A percentile compares a stretch with the other conserved stretches of the same genome.
These are phyloP conservation scores for Zhuqinia jingwanae DNA, from an alignment of 2,888 invertebrate species.

Conservation along the genomic window DNA sequence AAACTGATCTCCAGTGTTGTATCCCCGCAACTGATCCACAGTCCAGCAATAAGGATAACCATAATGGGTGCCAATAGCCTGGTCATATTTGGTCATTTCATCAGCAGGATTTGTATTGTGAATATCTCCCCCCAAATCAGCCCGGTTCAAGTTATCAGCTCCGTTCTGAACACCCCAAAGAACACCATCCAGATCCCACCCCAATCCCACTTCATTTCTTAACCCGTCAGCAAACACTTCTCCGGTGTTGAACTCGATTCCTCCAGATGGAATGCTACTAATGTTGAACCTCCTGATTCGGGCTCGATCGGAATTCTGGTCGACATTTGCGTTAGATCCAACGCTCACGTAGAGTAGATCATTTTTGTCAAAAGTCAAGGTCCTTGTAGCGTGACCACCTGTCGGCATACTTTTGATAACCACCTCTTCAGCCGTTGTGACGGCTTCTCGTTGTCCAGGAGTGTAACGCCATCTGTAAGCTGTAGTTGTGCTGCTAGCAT, in stretches of 20 bases:
- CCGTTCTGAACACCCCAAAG: constrained; percentile 74
- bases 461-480: constrained; percentile 76
- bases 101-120: constrained; percentile 77
- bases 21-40: constrained; percentile 62
- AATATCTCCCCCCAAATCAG: constrained; percentile 76
- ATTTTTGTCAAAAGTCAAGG: constrained; percentile 65
- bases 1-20: constrained; percentile 73
- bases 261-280: constrained; percentile 47
- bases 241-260: constrained; percentile 51
- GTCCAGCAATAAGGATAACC: constrained; percentile 78
- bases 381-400: constrained; percentile 71
- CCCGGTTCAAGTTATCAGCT: constrained; percentile 68
- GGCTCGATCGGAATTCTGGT: constrained; percentile 65
- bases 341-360: constrained; percentile 62
- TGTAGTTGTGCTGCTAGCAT: constrained; percentile 68
- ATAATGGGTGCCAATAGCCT: constrained; percentile 70
- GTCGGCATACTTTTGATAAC: constrained; percentile 68
- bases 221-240: constrained; percentile 70
- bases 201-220: constrained; percentile 72
- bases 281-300: constrained; percentile 71
- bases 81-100: constrained; percentile 72
- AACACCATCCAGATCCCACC: constrained; percentile 62
- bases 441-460: constrained; percentile 65
- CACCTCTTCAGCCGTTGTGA: constrained; percentile 60
- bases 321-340: constrained; percentile 73